Percentiles rank a stretch among this genome's conserved stretches.
Evolutionary conservation across 2,113 vertebrate species (phyloP).

Genomic region (Oreochromis tanganicae): DNA sequence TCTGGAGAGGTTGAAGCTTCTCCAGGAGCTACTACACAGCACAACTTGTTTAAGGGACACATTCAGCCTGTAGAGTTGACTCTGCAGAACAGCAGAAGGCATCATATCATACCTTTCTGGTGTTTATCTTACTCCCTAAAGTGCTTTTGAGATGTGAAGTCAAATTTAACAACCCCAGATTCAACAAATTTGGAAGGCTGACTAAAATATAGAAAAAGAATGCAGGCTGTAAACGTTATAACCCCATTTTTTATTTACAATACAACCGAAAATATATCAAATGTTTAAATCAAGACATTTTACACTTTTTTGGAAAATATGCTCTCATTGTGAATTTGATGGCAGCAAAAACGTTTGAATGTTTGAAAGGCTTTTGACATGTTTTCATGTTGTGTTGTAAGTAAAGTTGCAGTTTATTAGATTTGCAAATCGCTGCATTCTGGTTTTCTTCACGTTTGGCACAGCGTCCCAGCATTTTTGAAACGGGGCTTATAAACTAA

Average conservation of each 20-base stretch:
- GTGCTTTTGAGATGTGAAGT: not conserved
- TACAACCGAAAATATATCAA: not conserved
- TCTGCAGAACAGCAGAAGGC: not conserved
- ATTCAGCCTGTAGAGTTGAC: not conserved
- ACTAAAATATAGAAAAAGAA: not conserved
- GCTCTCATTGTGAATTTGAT: not conserved
- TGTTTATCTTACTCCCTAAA: not conserved
- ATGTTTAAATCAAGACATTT: not conserved
- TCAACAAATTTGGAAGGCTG: not conserved
- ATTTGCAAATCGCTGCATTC: too few relatives aligned
- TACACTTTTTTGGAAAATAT: not conserved
- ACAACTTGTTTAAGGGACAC: not conserved
- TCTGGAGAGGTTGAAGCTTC: not conserved
- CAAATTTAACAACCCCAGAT: fast-evolving
- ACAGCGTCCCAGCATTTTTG: not conserved
- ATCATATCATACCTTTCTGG: too few relatives aligned
- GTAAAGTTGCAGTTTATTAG: fast-evolving
- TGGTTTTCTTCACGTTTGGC: not conserved
- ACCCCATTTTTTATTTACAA: not conserved
- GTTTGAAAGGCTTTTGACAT: not conserved
- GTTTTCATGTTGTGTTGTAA: not conserved
- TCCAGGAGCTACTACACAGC: not conserved
- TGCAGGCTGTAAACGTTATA: not conserved
- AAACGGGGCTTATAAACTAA: not conserved
- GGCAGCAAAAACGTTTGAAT: not conserved